Conservation (phyloP, 1,140 invertebrate species). For the Melanaphis sacchari region DNA sequence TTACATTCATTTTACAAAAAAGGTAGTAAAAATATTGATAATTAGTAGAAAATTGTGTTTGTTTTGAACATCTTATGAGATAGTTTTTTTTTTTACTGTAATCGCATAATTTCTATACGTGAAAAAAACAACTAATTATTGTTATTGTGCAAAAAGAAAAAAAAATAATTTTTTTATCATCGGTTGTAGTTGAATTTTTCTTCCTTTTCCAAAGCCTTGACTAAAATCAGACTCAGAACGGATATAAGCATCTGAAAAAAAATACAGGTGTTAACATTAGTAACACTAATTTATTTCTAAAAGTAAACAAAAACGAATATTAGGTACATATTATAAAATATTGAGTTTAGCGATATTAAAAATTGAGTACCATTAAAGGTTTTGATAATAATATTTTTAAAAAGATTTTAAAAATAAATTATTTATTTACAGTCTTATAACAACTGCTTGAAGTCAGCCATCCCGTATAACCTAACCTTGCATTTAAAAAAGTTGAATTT, state of each 20-base stretch:
- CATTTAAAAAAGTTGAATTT: no score
- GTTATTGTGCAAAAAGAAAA: neutral
- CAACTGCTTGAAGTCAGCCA: no score
- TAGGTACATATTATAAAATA: no score
- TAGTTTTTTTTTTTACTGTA: neutral
- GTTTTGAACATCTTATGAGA: neutral
- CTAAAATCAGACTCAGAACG: slow-evolving; percentile 72
- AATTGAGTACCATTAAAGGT: no score
- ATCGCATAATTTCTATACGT: neutral
- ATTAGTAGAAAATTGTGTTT: neutral
- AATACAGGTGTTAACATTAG: neutral
- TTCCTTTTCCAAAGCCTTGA: slow-evolving; percentile 77
- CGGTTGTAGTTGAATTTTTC: slow-evolving; percentile 65
- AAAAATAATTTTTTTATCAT: slow-evolving; percentile 26
- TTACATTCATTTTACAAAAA: neutral
- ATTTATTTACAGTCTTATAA: no score
- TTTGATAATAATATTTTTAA: no score
- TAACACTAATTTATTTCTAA: neutral
- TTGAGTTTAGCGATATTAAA: no score
- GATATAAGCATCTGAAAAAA: slow-evolving; percentile 70
- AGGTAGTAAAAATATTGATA: neutral
- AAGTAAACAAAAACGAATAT: no score
- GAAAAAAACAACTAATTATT: neutral
- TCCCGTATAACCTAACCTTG: no score
- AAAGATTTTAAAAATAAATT: no score